A percentile compares a stretch with the other conserved stretches of the same genome.
Evolutionary conservation across 2,113 vertebrate genomes (phyloP).

Genomic region (Saguinus imperator): DNA sequence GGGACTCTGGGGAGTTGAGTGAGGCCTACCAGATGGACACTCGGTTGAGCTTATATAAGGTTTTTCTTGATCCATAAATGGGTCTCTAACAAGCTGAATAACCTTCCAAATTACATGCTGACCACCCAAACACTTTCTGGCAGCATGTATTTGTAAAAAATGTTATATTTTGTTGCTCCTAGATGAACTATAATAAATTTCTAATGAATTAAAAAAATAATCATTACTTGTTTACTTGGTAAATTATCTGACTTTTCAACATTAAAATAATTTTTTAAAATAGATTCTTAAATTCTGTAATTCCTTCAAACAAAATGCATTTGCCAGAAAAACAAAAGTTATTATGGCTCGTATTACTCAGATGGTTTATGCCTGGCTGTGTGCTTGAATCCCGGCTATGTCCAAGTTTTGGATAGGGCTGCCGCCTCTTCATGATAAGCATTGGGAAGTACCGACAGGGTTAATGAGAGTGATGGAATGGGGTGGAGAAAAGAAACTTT

Average conservation of each 20-base stretch:
- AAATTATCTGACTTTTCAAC: slow-evolving; percentile 1
- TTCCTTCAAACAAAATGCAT: not conserved
- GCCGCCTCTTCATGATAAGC: not conserved
- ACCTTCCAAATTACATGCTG: not conserved
- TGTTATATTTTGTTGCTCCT: not conserved
- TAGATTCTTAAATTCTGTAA: not conserved
- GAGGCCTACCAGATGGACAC: not conserved
- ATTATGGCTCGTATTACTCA: not conserved
- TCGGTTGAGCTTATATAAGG: not conserved
- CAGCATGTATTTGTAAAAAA: not conserved
- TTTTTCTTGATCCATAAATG: not conserved
- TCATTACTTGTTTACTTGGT: not conserved
- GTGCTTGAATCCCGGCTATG: not conserved
- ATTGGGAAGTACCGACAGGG: not conserved
- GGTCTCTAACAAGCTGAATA: not conserved
- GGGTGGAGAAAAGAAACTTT: not conserved
- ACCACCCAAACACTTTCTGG: not conserved
- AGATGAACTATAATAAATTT: not conserved
- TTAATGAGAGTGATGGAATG: not conserved
- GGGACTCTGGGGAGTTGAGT: not conserved
- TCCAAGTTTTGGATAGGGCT: not conserved
- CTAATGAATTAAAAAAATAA: not conserved
- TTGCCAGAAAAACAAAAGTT: not conserved
- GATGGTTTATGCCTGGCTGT: not conserved
- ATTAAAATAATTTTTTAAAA: not conserved